Evolutionary conservation across 2,113 vertebrate genomes (phyloP).

Genomic region (Hirundichthys speculiger): DNA sequence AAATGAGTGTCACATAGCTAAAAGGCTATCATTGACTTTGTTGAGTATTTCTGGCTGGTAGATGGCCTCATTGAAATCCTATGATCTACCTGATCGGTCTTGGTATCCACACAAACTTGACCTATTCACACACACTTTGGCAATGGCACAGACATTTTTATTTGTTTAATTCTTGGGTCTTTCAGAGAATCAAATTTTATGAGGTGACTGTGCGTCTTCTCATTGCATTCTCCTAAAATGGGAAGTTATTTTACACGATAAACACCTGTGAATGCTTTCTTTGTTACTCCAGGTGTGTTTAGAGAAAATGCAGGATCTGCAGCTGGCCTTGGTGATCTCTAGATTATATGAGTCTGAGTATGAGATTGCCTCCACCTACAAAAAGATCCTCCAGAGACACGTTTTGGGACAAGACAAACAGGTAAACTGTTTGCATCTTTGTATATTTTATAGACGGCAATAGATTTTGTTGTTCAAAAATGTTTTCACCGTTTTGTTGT

Average conservation of each 20-base stretch:
- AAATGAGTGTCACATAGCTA: slow-evolving; percentile 57
- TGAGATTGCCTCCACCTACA: slow-evolving; percentile 90
- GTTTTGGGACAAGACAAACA: slow-evolving; percentile 85
- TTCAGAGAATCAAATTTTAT: not conserved
- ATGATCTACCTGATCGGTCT: slow-evolving; percentile 38
- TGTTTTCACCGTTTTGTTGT: not conserved
- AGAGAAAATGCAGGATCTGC: slow-evolving; percentile 95
- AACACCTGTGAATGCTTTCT: not conserved
- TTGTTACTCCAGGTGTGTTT: slow-evolving; percentile 86
- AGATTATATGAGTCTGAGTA: slow-evolving; percentile 94
- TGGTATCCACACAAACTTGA: slow-evolving; percentile 21
- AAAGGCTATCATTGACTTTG: slow-evolving; percentile 67
- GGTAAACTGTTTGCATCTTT: slow-evolving; percentile 39
- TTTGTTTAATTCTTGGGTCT: not conserved
- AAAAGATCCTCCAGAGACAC: slow-evolving; percentile 89
- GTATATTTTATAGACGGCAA: no score
- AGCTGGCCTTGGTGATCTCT: slow-evolving; percentile 93
- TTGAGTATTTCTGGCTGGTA: slow-evolving; percentile 44
- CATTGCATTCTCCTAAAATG: slow-evolving; percentile 8
- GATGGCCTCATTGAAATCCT: slow-evolving; percentile 70
- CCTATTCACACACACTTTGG: slow-evolving; percentile 20
- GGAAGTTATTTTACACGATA: no score
- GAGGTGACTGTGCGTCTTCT: not conserved
- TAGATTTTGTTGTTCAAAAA: no score
- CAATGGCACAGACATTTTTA: slow-evolving; percentile 13